Base-by-base conservation (phyloP, 1,140 invertebrate genomes). In the Zaprionus gabonicus region DNA sequence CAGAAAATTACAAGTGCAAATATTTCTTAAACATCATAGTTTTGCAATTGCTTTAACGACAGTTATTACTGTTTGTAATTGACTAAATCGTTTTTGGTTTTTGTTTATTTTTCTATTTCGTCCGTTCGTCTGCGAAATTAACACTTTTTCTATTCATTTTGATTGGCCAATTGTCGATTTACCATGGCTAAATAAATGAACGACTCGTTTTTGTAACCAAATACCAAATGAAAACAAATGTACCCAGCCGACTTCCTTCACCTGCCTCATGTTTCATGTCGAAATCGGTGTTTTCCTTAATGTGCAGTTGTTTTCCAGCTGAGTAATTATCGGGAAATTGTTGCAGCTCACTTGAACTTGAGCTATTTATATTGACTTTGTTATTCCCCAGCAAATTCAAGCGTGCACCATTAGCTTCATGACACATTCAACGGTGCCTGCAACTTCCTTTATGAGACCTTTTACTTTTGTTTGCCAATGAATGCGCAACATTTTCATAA, bases 91-190 rank as follows among this genome's bases (percentile, higher is more conserved):
- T 34, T 46, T 71, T 41, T 25, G 36, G 63, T 27, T 58, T 53
- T 63, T 71, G 51, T 68, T 63, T 71, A 36, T 63, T 66, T 73
- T 60, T 27, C 56, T 38, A 55, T 44, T 55, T 41, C 31, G 28
- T 79, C 67, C 36, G 51, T 57, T 15, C 17, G 44, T 71, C 60
- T 79, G 71, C 70, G 71, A 78, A 86, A 88, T 87, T 87, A 87
- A 84, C 83, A 87, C 83, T 64, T 60, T 81, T 66, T 27, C 53
- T 75, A 27, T 38, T 51, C 46, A 25, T 27, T 20, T 49, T 25
- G 41, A 62, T 71, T 69, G 51, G 66, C 71, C 51, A 60, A 70
- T 38, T 75, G 73, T 38, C 59, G 44, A 46, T 31, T 64, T 55
- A 49, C 53, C 36, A 51, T 55, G 20, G 17, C 7, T n/a, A 23